Conservation (phyloP, 64 coral and sea anemone genomes). For the Catalaphyllia jardinei region DNA sequence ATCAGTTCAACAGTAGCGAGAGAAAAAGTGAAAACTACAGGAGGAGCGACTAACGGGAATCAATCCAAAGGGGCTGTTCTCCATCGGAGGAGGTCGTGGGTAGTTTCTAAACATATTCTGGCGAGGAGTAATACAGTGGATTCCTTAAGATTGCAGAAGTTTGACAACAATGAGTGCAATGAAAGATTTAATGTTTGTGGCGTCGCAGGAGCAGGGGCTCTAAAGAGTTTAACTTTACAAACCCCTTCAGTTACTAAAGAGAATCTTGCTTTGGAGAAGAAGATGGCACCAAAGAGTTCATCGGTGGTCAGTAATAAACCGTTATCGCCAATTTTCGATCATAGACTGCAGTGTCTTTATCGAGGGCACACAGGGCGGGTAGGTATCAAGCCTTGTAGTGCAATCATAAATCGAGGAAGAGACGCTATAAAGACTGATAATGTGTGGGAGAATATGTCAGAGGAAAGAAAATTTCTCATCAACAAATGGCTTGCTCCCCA, state of each 20-base stretch:
- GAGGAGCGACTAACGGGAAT: background rate
- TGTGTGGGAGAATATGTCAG: background rate
- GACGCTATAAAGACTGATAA: background rate
- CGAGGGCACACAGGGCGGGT: background rate
- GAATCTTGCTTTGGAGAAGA: background rate
- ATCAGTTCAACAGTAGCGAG: background rate
- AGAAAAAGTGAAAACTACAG: background rate
- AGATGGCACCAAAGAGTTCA: background rate
- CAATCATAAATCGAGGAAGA: background rate
- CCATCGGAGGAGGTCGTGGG: background rate
- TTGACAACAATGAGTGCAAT: background rate
- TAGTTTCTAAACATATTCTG: background rate
- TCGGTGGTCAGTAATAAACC: background rate
- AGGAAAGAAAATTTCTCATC: background rate
- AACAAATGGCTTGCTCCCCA: background rate
- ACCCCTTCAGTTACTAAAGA: background rate
- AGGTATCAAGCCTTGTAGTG: background rate
- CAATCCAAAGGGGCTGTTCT: background rate
- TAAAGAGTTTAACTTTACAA: background rate
- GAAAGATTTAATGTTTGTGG: background rate
- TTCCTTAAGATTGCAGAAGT: background rate
- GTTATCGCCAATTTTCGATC: background rate
- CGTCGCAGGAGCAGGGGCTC: background rate
- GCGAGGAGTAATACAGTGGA: background rate
- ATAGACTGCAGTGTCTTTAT: background rate